Percentiles rank a stretch among this genome's conserved stretches.
Evolutionary conservation across 2,113 vertebrate species (phyloP).

Genomic region (Prionailurus bengalensis): DNA sequence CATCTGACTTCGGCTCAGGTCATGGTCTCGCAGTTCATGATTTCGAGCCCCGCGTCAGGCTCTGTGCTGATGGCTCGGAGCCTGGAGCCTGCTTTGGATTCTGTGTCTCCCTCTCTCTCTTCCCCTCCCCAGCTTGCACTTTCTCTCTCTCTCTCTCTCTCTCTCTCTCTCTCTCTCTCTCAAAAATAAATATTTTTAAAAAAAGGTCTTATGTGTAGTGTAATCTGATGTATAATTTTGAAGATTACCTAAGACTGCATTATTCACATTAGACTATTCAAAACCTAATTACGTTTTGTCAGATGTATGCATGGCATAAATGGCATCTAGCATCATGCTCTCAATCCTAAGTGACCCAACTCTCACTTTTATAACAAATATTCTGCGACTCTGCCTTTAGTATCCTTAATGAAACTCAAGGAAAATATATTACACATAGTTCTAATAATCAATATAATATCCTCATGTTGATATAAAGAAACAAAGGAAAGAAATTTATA

Average conservation of each 20-base stretch:
- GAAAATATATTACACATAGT: neutral
- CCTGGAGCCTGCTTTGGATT: too few relatives aligned
- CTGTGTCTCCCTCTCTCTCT: too few relatives aligned
- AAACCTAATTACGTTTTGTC: neutral
- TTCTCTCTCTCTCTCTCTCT: too few relatives aligned
- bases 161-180: too few relatives aligned
- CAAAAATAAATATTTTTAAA: too few relatives aligned
- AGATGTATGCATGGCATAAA: neutral
- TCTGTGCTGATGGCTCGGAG: too few relatives aligned
- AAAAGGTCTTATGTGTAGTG: neutral
- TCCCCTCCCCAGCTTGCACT: too few relatives aligned
- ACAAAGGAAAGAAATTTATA: neutral
- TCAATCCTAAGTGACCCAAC: neutral
- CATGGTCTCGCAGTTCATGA: too few relatives aligned
- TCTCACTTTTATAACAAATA: neutral
- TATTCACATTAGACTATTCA: neutral
- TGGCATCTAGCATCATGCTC: neutral
- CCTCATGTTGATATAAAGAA: constrained; percentile 17
- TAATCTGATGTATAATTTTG: neutral
- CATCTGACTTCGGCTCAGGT: too few relatives aligned
- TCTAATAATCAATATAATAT: neutral
- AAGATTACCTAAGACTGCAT: neutral
- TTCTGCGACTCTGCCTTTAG: neutral
- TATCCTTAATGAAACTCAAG: neutral
- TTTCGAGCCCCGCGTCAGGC: too few relatives aligned